Base-by-base conservation (phyloP, 2,797 vertebrate genomes). In the Macrochelys suwanniensis region DNA sequence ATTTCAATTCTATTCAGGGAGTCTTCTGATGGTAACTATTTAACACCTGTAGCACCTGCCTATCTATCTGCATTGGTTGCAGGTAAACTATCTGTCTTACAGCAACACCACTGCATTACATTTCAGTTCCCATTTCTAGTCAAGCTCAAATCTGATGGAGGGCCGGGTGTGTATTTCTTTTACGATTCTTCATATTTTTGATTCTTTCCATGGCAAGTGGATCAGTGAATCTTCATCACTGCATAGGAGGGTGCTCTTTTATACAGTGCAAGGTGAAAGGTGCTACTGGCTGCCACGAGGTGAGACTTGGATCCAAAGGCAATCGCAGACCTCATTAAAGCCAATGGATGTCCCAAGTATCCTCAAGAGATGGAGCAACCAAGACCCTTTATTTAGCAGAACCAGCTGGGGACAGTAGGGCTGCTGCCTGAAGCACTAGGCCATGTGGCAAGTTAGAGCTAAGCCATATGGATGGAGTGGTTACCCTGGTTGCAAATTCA, bases 241-340 rank as follows among this genome's bases (percentile, higher is more conserved):
- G 96, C 95, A 96, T 92, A 96, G 95, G 95, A 97, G 97, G 94
- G 80, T 86, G 33, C 95, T 96, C 96, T 91, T 93, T 96, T 93
- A 61, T 92, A 88, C 51, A 56, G 31, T 21, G 45, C 74, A 76
- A 59, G 15, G 61, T 88, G 61, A 50, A 92, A 88, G 37, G 42
- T 47, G 23, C 71, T 13, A 45, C n/a, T 37, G 68, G 37, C 68
- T 89, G 92, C 54, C 68, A 95, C 50, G 84, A 93, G 76, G 49
- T 76, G 81, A 82, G 80, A 93, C 90, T 93, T 92, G 80, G 53
- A 83, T 87, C 89, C 49, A 79, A 92, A 84, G 78, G 87, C 28
- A 28, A 80, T 54, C 78, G 93, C 89, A 68, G 31, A 95, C 84
- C 74, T 45, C 85, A 87, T 93, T 84, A 45, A 45, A 74, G 42